Percentiles rank a stretch among this genome's conserved stretches.
These are phyloP conservation scores for Trisateles emortualis DNA, from an alignment of 2,888 invertebrate genomes.

Conservation along the genomic window DNA sequence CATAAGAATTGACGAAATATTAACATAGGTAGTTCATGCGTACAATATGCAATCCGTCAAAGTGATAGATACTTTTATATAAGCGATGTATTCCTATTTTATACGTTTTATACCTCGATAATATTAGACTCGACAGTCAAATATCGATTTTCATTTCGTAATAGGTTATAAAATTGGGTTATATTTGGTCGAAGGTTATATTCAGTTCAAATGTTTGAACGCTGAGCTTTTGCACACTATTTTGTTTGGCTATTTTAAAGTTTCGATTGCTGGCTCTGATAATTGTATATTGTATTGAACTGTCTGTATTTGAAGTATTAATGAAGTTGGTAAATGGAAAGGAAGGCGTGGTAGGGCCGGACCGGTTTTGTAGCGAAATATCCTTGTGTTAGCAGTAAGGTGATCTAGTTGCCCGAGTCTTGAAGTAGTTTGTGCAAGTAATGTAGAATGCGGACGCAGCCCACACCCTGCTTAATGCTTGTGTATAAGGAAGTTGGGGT, in stretches of 20 bases:
- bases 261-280: constrained; percentile 44
- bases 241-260: constrained; percentile 40
- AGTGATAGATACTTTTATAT: no score
- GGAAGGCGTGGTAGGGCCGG: constrained; percentile 75
- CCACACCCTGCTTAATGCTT: constrained; percentile 67
- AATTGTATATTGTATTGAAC: constrained; percentile 52
- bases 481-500: constrained; percentile 69
- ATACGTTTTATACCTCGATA: not conserved
- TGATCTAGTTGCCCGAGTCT: constrained; percentile 74
- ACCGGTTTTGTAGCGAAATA: constrained; percentile 74
- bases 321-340: constrained; percentile 76
- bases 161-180: constrained; percentile 41
- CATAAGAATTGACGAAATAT: constrained; percentile 21
- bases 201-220: constrained; percentile 41
- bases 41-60: constrained; percentile 3
- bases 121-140: constrained; percentile 18
- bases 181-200: no score
- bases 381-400: constrained; percentile 80
- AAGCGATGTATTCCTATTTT: not conserved
- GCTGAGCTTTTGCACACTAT: constrained; percentile 36
- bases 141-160: constrained; percentile 37
- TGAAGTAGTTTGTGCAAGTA: constrained; percentile 61
- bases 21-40: constrained; percentile 3
- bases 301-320: constrained; percentile 61
- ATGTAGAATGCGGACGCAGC: constrained; percentile 81